Evolutionary conservation across 92 coral and sea anemone genomes (phyloP).

Genomic region (Zoanthus sociatus): DNA sequence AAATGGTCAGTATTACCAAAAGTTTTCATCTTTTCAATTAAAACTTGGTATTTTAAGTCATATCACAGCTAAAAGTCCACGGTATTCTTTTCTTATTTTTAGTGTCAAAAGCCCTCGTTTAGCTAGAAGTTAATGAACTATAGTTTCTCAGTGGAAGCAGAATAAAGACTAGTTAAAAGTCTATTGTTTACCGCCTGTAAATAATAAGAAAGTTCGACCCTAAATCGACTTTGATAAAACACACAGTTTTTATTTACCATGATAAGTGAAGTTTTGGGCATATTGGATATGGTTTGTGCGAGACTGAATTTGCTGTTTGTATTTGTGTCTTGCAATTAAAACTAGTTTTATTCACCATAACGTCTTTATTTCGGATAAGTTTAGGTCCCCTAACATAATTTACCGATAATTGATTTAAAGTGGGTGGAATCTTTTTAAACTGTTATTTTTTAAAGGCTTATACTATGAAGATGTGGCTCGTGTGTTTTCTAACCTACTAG

Average conservation of each 20-base stretch:
- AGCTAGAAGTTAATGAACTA: neutral
- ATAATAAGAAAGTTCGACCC: neutral
- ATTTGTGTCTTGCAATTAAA: neutral
- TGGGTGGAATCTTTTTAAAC: neutral
- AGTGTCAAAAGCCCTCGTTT: neutral
- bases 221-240: too few species aligned
- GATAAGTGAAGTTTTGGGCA: neutral
- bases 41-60: neutral
- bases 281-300: too few species aligned
- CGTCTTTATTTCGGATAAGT: neutral
- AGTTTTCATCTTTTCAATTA: neutral
- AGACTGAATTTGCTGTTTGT: neutral
- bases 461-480: neutral
- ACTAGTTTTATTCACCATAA: neutral
- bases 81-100: neutral
- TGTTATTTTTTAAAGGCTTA: neutral
- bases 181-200: neutral
- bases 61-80: neutral
- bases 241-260: neutral
- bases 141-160: neutral
- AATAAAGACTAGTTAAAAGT: neutral
- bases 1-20: neutral
- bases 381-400: neutral
- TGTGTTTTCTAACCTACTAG: too few species aligned
- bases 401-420: slow-evolving; percentile 1